phyloP scores from a whole-genome alignment of 2,797 vertebrate genomes.

The Pseudotriccus pelzelni region DNA sequence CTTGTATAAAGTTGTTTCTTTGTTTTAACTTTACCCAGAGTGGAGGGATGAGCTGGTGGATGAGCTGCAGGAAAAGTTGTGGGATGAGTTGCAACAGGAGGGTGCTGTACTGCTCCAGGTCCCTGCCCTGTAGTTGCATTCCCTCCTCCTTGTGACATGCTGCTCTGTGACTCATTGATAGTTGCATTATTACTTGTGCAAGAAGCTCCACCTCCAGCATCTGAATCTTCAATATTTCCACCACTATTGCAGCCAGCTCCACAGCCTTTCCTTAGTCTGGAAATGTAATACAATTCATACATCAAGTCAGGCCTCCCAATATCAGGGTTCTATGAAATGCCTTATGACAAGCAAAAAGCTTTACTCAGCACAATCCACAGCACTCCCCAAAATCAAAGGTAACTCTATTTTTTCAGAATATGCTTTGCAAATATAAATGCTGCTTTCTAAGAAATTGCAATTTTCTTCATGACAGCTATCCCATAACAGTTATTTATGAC shows the following conservation, averaged over 20 bases:
- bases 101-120: slow-evolving; percentile 78
- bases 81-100: slow-evolving; percentile 83
- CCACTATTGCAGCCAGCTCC: slow-evolving; percentile 98
- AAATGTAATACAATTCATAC: background rate
- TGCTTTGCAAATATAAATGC: background rate
- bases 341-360: background rate
- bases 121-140: slow-evolving; percentile 70
- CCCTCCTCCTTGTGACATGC: slow-evolving; percentile 81
- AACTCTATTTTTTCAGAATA: background rate
- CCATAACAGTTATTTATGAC: background rate
- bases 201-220: slow-evolving; percentile 87
- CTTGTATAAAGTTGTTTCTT: background rate
- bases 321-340: background rate
- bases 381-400: background rate
- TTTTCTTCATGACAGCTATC: background rate
- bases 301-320: background rate
- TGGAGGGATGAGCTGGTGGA: slow-evolving; percentile 52
- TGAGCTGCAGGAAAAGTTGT: slow-evolving; percentile 77
- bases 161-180: slow-evolving; percentile 88
- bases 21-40: slow-evolving; percentile 76
- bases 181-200: slow-evolving; percentile 86
- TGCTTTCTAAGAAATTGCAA: background rate
- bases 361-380: background rate
- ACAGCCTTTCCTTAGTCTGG: slow-evolving; percentile 93
- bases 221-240: slow-evolving; percentile 95